Conservation (phyloP, 2,888 invertebrate species). For the Sepiola atlantica region DNA sequence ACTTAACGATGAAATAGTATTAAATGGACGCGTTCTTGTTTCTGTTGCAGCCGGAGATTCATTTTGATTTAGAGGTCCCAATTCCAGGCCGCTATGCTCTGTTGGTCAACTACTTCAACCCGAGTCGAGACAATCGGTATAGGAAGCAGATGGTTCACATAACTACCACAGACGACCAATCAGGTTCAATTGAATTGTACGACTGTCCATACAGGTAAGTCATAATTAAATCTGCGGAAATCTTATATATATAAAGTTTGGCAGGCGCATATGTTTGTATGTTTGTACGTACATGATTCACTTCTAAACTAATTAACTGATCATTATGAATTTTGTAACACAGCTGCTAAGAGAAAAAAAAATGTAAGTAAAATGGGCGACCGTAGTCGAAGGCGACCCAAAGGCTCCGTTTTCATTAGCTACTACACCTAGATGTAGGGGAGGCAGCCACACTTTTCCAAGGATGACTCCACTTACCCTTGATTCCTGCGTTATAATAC, state of each 20-base stretch:
- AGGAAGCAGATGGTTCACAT: constrained; percentile 77
- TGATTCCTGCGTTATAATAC: too few species aligned
- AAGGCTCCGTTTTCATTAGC: too few species aligned
- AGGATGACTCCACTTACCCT: too few species aligned
- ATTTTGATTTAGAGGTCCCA: constrained; percentile 82
- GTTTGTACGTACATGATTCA: not conserved
- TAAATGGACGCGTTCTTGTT: not conserved
- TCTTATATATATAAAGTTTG: too few species aligned
- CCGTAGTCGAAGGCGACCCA: too few species aligned
- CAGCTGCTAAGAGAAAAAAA: not conserved
- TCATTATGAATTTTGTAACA: not conserved
- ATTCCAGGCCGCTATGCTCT: constrained; percentile 88
- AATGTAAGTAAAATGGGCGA: not conserved
- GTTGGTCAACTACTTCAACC: constrained; percentile 90
- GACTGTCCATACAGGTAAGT: constrained; percentile 84
- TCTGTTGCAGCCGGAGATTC: constrained; percentile 60
- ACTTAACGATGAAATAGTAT: too few species aligned
- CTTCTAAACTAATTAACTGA: not conserved
- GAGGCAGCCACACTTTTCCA: too few species aligned
- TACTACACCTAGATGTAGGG: too few species aligned
- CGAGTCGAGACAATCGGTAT: constrained; percentile 76
- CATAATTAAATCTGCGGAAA: not conserved
- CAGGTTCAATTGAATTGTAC: constrained; percentile 82
- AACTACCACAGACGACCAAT: constrained; percentile 72
- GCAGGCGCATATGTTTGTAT: too few species aligned